These are phyloP conservation scores for Hymenopus coronatus DNA, from an alignment of 2,888 invertebrate genomes.

Conservation along the genomic window DNA sequence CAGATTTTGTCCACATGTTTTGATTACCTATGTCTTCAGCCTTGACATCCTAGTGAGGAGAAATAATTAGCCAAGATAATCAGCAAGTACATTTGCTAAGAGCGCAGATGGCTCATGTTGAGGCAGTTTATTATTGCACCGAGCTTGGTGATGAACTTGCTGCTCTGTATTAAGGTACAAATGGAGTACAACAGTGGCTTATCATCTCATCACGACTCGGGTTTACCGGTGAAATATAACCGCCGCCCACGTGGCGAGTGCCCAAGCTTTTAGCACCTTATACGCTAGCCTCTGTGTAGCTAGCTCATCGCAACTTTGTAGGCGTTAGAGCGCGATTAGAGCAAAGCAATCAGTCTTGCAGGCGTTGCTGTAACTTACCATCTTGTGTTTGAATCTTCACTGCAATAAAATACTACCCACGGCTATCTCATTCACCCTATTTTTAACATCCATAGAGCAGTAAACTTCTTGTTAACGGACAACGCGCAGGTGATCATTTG, in stretches of 20 bases:
- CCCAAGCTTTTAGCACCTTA: not conserved
- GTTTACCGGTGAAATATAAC: not conserved
- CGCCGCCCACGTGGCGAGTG: not conserved
- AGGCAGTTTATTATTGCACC: not conserved
- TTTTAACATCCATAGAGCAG: not conserved
- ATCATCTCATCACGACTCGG: not conserved
- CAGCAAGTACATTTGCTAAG: no score
- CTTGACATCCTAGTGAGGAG: no score
- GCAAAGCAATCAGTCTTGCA: not conserved
- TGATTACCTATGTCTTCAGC: no score
- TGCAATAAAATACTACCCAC: not conserved
- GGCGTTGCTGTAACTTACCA: not conserved
- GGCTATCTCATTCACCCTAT: not conserved
- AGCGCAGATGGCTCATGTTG: not conserved
- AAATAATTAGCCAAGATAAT: no score
- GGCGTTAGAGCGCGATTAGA: not conserved
- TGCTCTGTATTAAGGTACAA: not conserved
- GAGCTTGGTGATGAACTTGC: not conserved
- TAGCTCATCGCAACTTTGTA: not conserved
- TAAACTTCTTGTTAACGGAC: not conserved
- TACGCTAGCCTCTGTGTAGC: not conserved
- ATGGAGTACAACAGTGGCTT: not conserved
- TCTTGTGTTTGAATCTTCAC: not conserved
- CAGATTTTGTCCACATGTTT: no score
- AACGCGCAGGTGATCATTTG: not conserved